These are phyloP conservation scores for Lepilemur ruficaudatus DNA, from an alignment of 2,797 vertebrate genomes.

Conservation along the genomic window DNA sequence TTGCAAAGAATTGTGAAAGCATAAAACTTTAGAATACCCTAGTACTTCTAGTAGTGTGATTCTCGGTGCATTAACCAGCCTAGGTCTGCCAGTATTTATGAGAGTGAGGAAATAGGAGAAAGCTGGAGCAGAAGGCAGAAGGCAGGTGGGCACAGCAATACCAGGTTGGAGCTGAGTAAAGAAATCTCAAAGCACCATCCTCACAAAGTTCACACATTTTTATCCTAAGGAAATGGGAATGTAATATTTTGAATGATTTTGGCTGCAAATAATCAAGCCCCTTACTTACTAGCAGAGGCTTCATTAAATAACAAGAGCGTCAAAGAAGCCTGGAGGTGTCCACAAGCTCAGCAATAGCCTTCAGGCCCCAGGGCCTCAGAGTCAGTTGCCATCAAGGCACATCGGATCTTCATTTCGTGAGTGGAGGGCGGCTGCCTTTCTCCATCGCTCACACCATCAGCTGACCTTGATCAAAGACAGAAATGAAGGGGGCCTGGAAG, in stretches of 20 bases:
- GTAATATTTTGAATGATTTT: not conserved
- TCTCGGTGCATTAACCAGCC: not conserved
- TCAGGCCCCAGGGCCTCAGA: not conserved
- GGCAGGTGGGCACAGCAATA: not conserved
- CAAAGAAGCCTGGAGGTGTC: not conserved
- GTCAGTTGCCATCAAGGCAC: not conserved
- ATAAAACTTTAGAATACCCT: slow-evolving; percentile 37
- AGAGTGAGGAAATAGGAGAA: not conserved
- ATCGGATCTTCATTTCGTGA: not conserved
- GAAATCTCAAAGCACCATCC: not conserved
- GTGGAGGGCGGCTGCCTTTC: not conserved
- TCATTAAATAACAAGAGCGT: not conserved
- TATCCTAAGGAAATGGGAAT: not conserved
- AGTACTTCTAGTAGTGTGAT: not conserved
- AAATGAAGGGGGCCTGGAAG: not conserved
- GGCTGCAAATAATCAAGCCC: not conserved
- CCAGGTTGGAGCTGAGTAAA: not conserved
- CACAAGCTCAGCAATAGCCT: not conserved
- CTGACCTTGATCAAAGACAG: not conserved
- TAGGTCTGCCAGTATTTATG: not conserved
- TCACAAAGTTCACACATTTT: not conserved
- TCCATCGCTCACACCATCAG: not conserved
- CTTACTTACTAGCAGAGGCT: not conserved
- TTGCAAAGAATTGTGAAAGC: slow-evolving; percentile 26
- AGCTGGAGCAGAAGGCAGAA: not conserved